A percentile compares a stretch with the other conserved stretches of the same genome.
These are phyloP conservation scores for Vireo altiloquus DNA, from an alignment of 2,113 vertebrate genomes.

Conservation along the genomic window DNA sequence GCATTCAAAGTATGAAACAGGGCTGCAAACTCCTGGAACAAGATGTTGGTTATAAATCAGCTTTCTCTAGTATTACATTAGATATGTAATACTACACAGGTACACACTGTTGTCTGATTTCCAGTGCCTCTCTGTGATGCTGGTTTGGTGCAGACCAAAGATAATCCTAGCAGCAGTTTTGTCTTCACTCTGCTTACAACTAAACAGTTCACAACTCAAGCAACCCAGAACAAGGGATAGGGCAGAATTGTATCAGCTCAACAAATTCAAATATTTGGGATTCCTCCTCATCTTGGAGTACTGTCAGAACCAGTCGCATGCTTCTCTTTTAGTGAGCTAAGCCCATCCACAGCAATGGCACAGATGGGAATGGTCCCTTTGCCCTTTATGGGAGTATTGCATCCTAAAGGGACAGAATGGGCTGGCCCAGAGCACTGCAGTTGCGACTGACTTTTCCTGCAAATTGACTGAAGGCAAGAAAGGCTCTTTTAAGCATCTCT, in stretches of 20 bases:
- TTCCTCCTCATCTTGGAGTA: neutral
- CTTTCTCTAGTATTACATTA: neutral
- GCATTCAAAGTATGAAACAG: neutral
- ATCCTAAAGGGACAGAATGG: neutral
- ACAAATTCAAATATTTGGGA: neutral
- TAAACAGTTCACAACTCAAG: neutral
- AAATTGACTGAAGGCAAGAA: neutral
- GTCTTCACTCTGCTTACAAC: neutral
- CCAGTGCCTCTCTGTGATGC: neutral
- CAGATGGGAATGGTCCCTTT: neutral
- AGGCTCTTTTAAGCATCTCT: neutral
- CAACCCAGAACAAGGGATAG: neutral
- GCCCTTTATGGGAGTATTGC: neutral
- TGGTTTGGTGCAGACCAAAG: conserved; percentile 40
- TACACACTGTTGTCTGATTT: neutral
- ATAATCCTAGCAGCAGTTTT: neutral
- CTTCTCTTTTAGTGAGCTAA: neutral
- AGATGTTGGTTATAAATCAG: conserved; percentile 28
- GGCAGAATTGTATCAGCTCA: neutral
- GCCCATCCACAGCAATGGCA: neutral
- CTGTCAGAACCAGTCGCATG: accelerated
- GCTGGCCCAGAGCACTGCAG: neutral
- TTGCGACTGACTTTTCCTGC: neutral
- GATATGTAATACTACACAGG: neutral
- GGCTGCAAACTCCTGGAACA: neutral